Evolutionary conservation across 2,888 invertebrate genomes (phyloP), one percentile per base, ranked within the genome.

Genomic region (Trichogramma evanescens): DNA sequence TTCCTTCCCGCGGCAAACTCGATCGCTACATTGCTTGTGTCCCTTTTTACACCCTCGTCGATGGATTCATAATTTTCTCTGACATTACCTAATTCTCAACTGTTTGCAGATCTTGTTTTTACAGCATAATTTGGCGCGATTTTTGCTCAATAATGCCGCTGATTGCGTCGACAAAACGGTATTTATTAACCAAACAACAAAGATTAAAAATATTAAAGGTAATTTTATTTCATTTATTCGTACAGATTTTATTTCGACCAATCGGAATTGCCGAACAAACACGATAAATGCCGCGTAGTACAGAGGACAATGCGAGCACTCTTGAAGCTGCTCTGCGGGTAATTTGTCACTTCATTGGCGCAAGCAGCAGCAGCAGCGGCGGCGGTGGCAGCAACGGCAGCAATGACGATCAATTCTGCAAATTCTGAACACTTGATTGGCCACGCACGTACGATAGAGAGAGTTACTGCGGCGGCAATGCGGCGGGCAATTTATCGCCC

Each of bases 1-100:
- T 77, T 77, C 77, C 77, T 77, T 74, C 71, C 71, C 69, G 68
- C 68, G 69, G 69, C 7, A 46, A 50, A 38, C 46, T 46, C 45
- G 69, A 26, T 26, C 26, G 26, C 26, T 26, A 26, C 26, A 26
- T 26, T 26, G 26, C 26, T 26, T 26, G 26, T 2, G 26, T 26
- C 26, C 26, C 26, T 26, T 26, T 26, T 26, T 26, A 26, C 26
- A 26, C 26, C 26, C 26, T 26, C 26, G 26, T 26, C 26, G 26
- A 26, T 26, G 26, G 26, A 26, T 26, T 26, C 26, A 26, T 26
- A 26, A 26, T 26, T 26, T 26, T 26, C 26, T 26, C 26, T 26
- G 26, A 2, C 26, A 26, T 26, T 26, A 26, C 26, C 26, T 26
- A 26, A 26, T 26, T 26, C 26, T 26, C 26, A 26, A 26, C 26